These are phyloP conservation scores for Stigmatopora argus DNA, from an alignment of 2,113 vertebrate species.

Conservation along the genomic window DNA sequence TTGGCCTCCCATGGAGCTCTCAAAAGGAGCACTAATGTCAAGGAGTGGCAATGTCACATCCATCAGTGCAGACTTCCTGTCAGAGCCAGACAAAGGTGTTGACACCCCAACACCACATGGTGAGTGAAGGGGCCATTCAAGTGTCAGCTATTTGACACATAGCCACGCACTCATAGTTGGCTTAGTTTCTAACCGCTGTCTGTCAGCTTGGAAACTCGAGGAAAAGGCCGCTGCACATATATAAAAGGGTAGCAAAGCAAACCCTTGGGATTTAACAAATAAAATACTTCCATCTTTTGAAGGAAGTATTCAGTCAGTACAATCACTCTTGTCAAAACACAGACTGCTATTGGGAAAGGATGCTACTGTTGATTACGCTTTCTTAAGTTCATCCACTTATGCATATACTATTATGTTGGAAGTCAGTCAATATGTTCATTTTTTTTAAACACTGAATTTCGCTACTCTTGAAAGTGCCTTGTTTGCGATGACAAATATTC, in stretches of 20 bases:
- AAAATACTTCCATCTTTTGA: conserved; percentile 39
- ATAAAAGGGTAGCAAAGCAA: conserved; percentile 36
- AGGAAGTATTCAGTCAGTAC: conserved; percentile 40
- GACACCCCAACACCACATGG: conserved; percentile 59
- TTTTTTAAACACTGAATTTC: no score
- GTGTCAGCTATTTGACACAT: conserved; percentile 60
- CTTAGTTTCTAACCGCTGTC: conserved; percentile 51
- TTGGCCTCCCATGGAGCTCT: conserved; percentile 41
- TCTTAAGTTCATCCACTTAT: no score
- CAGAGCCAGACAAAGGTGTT: conserved; percentile 70
- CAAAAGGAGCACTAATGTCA: conserved; percentile 58
- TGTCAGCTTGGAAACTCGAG: conserved; percentile 56
- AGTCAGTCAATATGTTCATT: no score
- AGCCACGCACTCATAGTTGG: conserved; percentile 51
- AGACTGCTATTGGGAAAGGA: conserved; percentile 11
- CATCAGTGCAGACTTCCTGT: conserved; percentile 69
- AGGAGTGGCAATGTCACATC: conserved; percentile 70
- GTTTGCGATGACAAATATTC: no score
- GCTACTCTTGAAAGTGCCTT: no score
- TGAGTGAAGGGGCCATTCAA: conserved; percentile 65
- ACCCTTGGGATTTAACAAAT: conserved; percentile 49
- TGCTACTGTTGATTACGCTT: no score
- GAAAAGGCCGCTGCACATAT: conserved; percentile 67
- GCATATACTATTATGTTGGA: no score
- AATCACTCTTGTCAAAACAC: conserved; percentile 55